A percentile compares a stretch with the other conserved stretches of the same genome.
Conservation (phyloP, 2,797 vertebrate species). For the Lithobates sylvaticus region DNA sequence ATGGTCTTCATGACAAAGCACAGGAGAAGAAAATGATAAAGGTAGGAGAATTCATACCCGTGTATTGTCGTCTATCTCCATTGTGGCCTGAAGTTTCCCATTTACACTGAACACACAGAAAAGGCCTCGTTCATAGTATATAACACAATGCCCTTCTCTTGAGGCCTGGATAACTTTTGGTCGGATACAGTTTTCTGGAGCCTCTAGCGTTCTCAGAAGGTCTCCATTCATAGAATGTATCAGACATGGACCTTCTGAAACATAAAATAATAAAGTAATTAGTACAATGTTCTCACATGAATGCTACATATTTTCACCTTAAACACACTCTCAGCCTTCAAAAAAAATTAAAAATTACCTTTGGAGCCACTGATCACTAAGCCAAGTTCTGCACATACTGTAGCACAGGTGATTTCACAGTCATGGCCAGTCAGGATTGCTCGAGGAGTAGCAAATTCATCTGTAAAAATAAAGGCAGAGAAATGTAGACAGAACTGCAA, state of each 20-base stretch:
- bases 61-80: conserved; percentile 90
- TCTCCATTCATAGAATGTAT: conserved; percentile 99
- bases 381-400: conserved; percentile 93
- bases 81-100: conserved; percentile 88
- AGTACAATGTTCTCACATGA: neutral
- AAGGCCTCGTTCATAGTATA: conserved; percentile 92
- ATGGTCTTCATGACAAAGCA: neutral
- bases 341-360: conserved; percentile 74
- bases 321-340: neutral
- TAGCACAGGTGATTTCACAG: conserved; percentile 92
- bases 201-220: conserved; percentile 91
- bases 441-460: conserved; percentile 89
- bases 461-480: conserved; percentile 68
- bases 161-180: conserved; percentile 94
- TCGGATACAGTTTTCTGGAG: conserved; percentile 80
- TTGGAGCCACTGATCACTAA: conserved; percentile 95
- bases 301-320: neutral
- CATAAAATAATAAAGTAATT: neutral
- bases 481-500: neutral
- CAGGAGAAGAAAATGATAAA: neutral
- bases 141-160: conserved; percentile 91
- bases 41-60: conserved; percentile 77
- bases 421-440: conserved; percentile 95
- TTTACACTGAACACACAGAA: conserved; percentile 96
- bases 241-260: conserved; percentile 94